A percentile compares a stretch with the other conserved stretches of the same genome.
These are phyloP conservation scores for Lasioglossum marginatum DNA, from an alignment of 2,888 invertebrate species.

Conservation along the genomic window DNA sequence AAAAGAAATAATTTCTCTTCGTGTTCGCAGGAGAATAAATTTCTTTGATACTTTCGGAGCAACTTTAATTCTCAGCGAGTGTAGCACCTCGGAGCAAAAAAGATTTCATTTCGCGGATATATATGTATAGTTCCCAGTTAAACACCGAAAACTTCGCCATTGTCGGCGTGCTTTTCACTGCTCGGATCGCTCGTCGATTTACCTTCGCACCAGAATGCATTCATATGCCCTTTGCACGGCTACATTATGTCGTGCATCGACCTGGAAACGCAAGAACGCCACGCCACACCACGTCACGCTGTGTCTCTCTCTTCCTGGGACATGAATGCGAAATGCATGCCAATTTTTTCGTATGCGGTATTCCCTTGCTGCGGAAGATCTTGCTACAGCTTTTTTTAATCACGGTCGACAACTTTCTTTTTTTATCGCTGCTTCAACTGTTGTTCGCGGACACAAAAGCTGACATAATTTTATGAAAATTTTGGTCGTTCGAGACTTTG, in stretches of 20 bases:
- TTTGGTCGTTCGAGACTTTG: not conserved
- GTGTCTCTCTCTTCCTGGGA: conserved; percentile 22
- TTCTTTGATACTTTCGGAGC: not conserved
- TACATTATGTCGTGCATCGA: conserved; percentile 47
- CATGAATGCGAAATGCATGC: conserved; percentile 26
- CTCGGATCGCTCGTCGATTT: conserved; percentile 44
- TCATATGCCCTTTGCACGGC: conserved; percentile 41
- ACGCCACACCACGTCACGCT: not conserved
- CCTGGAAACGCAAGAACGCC: conserved; percentile 51
- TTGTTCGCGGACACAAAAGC: not conserved
- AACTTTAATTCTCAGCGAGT: not conserved
- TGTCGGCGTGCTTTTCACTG: conserved; percentile 1
- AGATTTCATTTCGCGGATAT: not conserved
- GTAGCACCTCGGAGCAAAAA: not conserved
- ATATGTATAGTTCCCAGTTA: not conserved
- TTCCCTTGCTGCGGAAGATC: conserved; percentile 5
- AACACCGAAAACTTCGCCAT: conserved; percentile 4
- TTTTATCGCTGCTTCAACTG: not conserved
- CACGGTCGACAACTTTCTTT: not conserved
- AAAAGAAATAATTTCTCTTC: not conserved
- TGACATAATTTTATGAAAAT: not conserved
- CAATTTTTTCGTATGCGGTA: conserved; percentile 40
- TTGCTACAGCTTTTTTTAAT: conserved; percentile 7
- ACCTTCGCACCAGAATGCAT: conserved; percentile 46
- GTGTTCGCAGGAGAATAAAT: not conserved